Percentiles rank a stretch among this genome's conserved stretches.
These are phyloP conservation scores for Buphagus erythrorhynchus DNA, from an alignment of 2,797 vertebrate genomes.

Conservation along the genomic window DNA sequence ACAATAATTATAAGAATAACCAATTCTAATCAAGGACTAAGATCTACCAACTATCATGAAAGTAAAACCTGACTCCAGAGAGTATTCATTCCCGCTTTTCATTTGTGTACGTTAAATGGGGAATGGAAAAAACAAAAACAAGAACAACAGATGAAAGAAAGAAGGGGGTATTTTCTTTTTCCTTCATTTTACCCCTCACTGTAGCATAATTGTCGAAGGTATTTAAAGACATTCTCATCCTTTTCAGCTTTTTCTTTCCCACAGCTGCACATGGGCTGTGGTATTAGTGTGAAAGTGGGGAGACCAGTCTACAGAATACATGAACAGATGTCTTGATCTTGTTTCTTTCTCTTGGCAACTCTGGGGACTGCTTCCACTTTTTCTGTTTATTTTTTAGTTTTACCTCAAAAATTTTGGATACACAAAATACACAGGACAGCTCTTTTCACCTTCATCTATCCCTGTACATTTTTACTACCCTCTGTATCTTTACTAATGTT, in stretches of 20 bases:
- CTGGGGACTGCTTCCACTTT: neutral
- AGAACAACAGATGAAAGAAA: neutral
- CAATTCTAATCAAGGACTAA: neutral
- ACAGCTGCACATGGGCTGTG: neutral
- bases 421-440: neutral
- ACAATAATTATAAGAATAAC: neutral
- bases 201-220: neutral
- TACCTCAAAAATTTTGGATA: neutral
- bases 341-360: neutral
- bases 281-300: neutral
- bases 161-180: neutral
- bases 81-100: neutral
- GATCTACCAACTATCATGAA: neutral
- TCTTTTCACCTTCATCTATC: neutral
- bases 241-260: neutral
- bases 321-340: neutral
- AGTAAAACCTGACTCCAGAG: neutral
- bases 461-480: neutral
- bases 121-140: neutral
- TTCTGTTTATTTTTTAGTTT: neutral
- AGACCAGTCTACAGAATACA: neutral
- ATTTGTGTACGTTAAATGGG: neutral
- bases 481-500: neutral
- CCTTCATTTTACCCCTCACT: neutral
- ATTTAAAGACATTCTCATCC: neutral